Evolutionary conservation across 2,888 invertebrate genomes (phyloP), one percentile per base, ranked within the genome.

Genomic region (Chrysolina haemoptera): DNA sequence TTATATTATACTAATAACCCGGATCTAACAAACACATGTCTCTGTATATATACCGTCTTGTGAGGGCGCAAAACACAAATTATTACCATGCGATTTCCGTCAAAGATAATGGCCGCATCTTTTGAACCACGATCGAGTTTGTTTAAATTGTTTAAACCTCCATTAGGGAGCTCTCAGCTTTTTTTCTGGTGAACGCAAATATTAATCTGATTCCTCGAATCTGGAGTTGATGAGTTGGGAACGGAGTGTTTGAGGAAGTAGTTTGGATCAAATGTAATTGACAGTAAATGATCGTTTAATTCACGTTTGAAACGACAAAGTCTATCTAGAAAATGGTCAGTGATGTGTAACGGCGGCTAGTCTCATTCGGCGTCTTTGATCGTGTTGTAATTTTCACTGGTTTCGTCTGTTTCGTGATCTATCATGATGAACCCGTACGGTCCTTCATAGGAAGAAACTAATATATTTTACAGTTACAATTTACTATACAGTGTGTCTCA

Each of bases 1-100:
- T 75, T 79, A 82, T 82, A 80, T 80, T 82, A 80, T 81, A 81
- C 81, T 84, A 84, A 84, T 83, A 84, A 84, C 81, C 82, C 81
- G 82, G 75, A 80, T 82, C 83, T 78, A 79, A 80, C 68, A 80
- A 83, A 83, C 84, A 84, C 79, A 79, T 84, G 84, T 78, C 77
- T 76, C 41, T 70, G 62, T 73, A 65, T 73, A 65, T 73, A 73
- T 59, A 69, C 71, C 74, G 70, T 68, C 77, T 72, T 80, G 82
- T 79, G 82, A 80, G 82, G 81, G 81, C 80, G 80, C 70, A 64
- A 68, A 53, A 50, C 75, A 78, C 81, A 79, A 68, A 75, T 78
- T 78, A 78, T 73, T 78, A 69, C 76, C 80, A 76, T 78, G 81
- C 78, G 82, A 84, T 83, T 83, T 84, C 84, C 84, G 82, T 78